Percentiles rank a stretch among this genome's conserved stretches.
Conservation (phyloP, 1,140 invertebrate species). For the Amphibalanus amphitrite region DNA sequence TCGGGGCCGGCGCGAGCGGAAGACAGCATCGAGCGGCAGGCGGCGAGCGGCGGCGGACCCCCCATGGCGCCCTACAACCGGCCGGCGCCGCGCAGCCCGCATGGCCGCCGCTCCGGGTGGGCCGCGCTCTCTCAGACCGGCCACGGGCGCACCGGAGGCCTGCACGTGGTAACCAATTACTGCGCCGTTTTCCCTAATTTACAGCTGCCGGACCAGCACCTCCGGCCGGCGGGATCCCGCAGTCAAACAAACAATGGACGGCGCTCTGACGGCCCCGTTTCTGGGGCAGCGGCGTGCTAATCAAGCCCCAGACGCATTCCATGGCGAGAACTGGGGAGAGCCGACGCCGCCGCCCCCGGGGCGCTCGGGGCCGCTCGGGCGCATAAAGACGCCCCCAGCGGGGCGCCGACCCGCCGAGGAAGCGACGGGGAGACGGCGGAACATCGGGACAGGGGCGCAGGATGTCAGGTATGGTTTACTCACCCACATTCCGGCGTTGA, state of each 20-base stretch:
- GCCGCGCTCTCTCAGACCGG: not conserved
- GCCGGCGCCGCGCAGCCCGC: not conserved
- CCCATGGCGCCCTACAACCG: too few relatives aligned
- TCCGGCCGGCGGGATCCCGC: not conserved
- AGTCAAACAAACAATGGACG: not conserved
- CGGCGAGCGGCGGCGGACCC: too few relatives aligned
- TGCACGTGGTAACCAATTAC: not conserved
- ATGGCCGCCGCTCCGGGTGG: not conserved
- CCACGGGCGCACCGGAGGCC: not conserved
- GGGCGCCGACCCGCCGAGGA: not conserved
- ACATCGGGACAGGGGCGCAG: too few relatives aligned
- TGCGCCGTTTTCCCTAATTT: not conserved
- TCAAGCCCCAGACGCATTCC: not conserved
- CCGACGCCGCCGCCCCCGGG: too few relatives aligned
- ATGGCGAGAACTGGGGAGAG: not conserved
- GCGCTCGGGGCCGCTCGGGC: too few relatives aligned
- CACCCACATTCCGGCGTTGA: not conserved
- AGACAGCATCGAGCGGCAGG: too few relatives aligned
- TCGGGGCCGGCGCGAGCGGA: too few relatives aligned
- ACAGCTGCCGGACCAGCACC: not conserved
- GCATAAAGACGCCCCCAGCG: not conserved
- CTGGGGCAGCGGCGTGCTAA: not conserved
- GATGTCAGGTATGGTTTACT: not conserved
- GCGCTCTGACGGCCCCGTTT: not conserved
- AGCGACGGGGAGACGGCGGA: too few relatives aligned